These are phyloP conservation scores for Acanthiza pusilla DNA, from an alignment of 2,797 vertebrate genomes.

Conservation along the genomic window DNA sequence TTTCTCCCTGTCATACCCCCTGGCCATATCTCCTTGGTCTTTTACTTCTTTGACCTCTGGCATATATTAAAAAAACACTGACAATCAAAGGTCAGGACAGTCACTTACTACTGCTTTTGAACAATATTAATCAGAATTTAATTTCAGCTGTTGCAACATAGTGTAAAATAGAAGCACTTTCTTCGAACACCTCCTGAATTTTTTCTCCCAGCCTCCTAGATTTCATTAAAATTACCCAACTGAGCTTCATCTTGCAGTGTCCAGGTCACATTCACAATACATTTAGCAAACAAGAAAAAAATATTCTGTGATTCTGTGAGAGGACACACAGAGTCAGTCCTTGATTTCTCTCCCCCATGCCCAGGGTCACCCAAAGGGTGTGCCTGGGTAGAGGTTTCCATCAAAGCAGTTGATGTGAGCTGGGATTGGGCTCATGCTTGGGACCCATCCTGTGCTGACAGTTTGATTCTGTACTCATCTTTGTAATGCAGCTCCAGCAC, in stretches of 20 bases:
- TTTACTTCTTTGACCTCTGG: neutral
- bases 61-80: neutral
- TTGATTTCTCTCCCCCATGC: neutral
- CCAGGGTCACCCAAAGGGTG: neutral
- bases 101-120: neutral
- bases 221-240: neutral
- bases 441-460: neutral
- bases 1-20: neutral
- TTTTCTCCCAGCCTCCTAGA: neutral
- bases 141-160: neutral
- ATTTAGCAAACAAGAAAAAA: neutral
- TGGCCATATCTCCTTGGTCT: neutral
- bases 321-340: neutral
- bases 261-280: neutral
- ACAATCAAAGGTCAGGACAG: neutral
- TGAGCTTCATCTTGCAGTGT: neutral
- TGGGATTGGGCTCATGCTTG: neutral
- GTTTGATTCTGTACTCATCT: neutral
- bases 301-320: neutral
- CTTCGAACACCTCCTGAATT: neutral
- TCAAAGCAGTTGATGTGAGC: neutral
- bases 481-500: neutral
- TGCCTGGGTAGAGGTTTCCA: neutral
- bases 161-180: neutral
- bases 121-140: neutral